Conservation (phyloP, 2,797 vertebrate species). For the Crenichthys baileyi region DNA sequence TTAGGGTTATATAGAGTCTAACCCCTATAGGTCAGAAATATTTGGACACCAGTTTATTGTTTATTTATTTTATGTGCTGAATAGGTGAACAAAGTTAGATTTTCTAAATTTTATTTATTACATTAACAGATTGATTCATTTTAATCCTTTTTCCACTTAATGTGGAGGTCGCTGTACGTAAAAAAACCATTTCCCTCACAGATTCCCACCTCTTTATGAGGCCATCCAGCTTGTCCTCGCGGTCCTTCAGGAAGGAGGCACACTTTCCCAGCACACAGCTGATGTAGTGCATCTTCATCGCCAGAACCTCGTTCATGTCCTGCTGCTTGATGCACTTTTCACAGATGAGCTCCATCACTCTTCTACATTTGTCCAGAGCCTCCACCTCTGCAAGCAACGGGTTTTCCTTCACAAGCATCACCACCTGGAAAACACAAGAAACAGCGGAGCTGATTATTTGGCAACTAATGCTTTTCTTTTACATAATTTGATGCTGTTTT, state of each 20-base stretch:
- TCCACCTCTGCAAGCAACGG: slow-evolving; percentile 88
- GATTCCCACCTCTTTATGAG: slow-evolving; percentile 88
- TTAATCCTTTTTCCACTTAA: not conserved
- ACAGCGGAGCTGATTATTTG: not conserved
- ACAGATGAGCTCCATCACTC: slow-evolving; percentile 94
- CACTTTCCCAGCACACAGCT: slow-evolving; percentile 95
- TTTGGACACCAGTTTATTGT: no score
- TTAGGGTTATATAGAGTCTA: no score
- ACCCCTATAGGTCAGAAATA: no score
- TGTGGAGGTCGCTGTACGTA: no score
- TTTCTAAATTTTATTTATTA: not conserved
- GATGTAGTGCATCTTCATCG: slow-evolving; percentile 99
- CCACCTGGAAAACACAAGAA: slow-evolving; percentile 78
- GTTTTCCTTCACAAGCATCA: slow-evolving; percentile 93
- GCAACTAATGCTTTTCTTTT: not conserved
- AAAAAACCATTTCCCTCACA: not conserved
- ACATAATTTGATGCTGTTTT: not conserved
- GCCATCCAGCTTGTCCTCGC: slow-evolving; percentile 89
- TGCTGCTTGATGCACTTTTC: slow-evolving; percentile 98
- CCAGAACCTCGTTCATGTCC: slow-evolving; percentile 98
- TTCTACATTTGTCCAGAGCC: slow-evolving; percentile 89
- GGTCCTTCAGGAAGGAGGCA: slow-evolving; percentile 86
- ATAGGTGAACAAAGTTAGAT: not conserved
- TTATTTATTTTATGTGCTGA: not conserved
- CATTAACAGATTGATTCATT: not conserved